phyloP scores from a whole-genome alignment of 2,797 vertebrate species.

The Chiroxiphia lanceolata region DNA sequence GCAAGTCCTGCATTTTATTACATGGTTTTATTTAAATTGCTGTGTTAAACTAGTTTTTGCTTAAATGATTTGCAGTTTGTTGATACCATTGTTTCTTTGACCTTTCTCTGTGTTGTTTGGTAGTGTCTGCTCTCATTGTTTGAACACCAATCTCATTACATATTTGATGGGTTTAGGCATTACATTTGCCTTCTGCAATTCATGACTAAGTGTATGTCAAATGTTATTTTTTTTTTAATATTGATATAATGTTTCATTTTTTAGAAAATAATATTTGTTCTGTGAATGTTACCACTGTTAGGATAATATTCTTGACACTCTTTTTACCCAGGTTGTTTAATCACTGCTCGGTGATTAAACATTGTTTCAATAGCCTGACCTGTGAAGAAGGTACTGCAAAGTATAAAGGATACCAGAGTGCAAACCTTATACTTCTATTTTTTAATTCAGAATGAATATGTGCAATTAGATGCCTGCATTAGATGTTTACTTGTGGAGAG shows the following conservation, averaged over 20 bases:
- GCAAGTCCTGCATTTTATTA: conserved; percentile 13
- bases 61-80: conserved; percentile 49
- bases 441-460: background rate
- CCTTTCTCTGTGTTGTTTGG: conserved; percentile 68
- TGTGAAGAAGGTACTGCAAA: background rate
- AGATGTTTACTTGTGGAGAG: background rate
- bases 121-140: conserved; percentile 75
- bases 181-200: conserved; percentile 65
- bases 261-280: background rate
- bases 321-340: background rate
- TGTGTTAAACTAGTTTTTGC: conserved; percentile 44
- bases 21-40: background rate
- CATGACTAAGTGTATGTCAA: conserved; percentile 40
- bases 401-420: background rate
- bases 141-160: conserved; percentile 49
- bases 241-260: background rate
- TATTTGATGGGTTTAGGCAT: conserved; percentile 70
- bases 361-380: background rate
- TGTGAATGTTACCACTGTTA: background rate
- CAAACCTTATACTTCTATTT: background rate
- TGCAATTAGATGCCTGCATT: background rate
- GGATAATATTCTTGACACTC: background rate
- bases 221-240: background rate
- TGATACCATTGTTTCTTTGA: conserved; percentile 63
- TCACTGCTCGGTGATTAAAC: background rate